phyloP scores from a whole-genome alignment of 2,888 invertebrate species.

The Biston stratarius region DNA sequence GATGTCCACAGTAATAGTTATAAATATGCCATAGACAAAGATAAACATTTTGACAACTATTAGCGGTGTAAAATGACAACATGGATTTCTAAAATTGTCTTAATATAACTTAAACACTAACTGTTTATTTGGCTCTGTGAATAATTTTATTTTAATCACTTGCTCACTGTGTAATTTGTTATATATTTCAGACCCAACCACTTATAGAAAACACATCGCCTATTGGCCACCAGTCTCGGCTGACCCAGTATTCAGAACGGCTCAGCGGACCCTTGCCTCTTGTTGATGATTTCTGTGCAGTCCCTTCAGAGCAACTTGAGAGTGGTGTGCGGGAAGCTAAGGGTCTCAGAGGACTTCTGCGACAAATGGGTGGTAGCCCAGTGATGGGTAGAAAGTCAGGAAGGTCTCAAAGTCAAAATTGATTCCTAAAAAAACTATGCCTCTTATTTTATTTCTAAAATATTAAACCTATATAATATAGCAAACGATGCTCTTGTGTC shows the following conservation, averaged over 20 bases:
- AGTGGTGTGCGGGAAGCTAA: constrained; percentile 89
- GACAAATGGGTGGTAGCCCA: constrained; percentile 95
- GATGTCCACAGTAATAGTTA: too few species aligned
- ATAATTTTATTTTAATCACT: too few species aligned
- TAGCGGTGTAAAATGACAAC: too few species aligned
- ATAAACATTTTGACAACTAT: too few species aligned
- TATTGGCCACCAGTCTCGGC: constrained; percentile 88
- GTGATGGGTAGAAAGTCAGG: constrained; percentile 90
- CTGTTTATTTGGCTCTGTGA: too few species aligned
- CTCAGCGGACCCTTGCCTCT: constrained; percentile 90
- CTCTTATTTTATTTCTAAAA: too few species aligned
- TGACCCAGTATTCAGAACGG: constrained; percentile 87
- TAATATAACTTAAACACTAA: background rate
- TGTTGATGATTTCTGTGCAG: constrained; percentile 96
- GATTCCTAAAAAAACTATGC: constrained; percentile 34
- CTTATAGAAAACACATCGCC: constrained; percentile 75
- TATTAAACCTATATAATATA: too few species aligned
- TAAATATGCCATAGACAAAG: too few species aligned
- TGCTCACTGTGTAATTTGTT: background rate
- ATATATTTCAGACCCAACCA: constrained; percentile 51
- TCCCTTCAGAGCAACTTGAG: constrained; percentile 91
- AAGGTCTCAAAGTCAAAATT: constrained; percentile 81
- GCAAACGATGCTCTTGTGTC: too few species aligned
- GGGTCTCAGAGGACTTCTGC: constrained; percentile 91
- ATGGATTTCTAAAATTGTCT: background rate